Evolutionary conservation across 2,888 invertebrate genomes (phyloP).

Genomic region (Limnephilus lunatus): DNA sequence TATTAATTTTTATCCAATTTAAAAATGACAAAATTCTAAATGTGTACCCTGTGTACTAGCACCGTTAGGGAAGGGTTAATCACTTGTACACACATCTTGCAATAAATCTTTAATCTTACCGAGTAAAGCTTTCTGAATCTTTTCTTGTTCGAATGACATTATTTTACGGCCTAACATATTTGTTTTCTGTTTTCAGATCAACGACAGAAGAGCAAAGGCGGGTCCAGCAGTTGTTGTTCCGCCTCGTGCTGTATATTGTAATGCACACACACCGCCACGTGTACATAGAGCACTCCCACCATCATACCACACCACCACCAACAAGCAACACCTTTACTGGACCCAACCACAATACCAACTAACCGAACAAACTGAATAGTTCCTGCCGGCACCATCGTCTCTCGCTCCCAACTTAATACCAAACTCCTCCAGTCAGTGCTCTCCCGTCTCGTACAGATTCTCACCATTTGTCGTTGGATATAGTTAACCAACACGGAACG

Average conservation of each 20-base stretch:
- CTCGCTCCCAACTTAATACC: neutral
- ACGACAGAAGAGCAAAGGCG: constrained; percentile 96
- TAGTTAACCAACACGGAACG: constrained; percentile 3
- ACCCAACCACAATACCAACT: neutral
- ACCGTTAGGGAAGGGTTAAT: too few species aligned
- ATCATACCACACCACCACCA: neutral
- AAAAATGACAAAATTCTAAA: too few species aligned
- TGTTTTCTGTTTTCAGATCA: constrained; percentile 84
- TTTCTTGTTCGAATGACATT: neutral
- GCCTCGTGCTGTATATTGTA: constrained; percentile 96
- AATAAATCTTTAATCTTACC: neutral
- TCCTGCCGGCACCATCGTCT: neutral
- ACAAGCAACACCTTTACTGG: neutral
- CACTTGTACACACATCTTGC: neutral
- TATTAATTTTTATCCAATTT: too few species aligned
- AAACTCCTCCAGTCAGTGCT: neutral
- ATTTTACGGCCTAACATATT: neutral
- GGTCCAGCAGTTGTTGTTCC: constrained; percentile 96
- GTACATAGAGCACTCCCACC: constrained; percentile 43
- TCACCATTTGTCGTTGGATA: constrained; percentile 2
- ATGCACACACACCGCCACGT: constrained; percentile 69
- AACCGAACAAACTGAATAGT: neutral
- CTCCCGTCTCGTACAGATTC: neutral
- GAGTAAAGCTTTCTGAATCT: neutral
- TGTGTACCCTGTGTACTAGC: too few species aligned